Evolutionary conservation across 1,140 invertebrate genomes (phyloP), one percentile per base, ranked within the genome.

Genomic region (Delia radicum): DNA sequence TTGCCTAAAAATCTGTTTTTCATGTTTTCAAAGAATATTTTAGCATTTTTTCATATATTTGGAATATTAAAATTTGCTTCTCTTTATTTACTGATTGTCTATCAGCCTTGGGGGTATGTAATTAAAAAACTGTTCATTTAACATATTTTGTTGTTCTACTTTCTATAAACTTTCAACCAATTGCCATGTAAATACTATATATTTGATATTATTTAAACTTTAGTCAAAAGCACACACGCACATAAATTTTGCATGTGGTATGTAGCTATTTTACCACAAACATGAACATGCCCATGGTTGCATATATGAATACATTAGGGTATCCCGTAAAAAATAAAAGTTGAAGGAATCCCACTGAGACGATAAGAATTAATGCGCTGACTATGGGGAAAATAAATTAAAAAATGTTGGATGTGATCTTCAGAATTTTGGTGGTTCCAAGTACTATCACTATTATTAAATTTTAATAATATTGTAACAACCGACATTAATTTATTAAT

Each of bases 101-200:
- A 37, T 69, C 65, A 69, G 29, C 65, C 29, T 69, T 69, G 29
- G 65, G 65, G 63, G n/a, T 33, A 33, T 33, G 48, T 33, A 69
- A 69, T 69, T 33, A 69, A 69, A 69, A 69, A 55, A 55, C 6
- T 55, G 18, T 55, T 55, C 48, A 73, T 55, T 48, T 61, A 42
- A 46, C 18, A 10, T 4, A 55, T 46, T 72, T 72, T 21, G 18
- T 24, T 55, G 29, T 31, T 33, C 26, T 7, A 12, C 26, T 18
- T 71, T n/a, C n/a, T 18, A 21, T 42, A 29, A 5, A 73, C 2
- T 12, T 12, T 3, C 33, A 55, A 61, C 21, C 18, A 62, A 61
- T 27, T 31, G 55, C 24, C 31, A 63, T 61, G 61, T 37, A 63
- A n/a, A 31, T 37, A n/a, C n/a, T n/a, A 31, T 42, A 26, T 28